A percentile compares a stretch with the other conserved stretches of the same genome.
phyloP scores from a whole-genome alignment of 2,113 vertebrate species.

The Neodontobutis hainanensis region DNA sequence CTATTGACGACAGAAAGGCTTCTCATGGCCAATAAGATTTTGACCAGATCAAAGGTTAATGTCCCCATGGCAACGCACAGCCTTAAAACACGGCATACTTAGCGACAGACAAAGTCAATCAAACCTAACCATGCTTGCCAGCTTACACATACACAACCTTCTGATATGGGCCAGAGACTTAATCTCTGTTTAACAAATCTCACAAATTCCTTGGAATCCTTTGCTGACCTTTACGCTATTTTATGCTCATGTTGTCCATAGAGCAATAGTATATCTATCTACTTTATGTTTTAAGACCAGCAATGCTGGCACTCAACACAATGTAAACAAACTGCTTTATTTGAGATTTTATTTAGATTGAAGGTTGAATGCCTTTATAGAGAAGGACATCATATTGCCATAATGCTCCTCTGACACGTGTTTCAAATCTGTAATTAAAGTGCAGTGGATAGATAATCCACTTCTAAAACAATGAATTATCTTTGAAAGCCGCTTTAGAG shows the following conservation, averaged over 20 bases:
- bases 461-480: background rate
- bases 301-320: background rate
- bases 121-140: conserved; percentile 35
- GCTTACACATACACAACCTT: conserved; percentile 36
- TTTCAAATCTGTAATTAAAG: background rate
- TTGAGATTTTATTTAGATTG: too few relatives aligned
- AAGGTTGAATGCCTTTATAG: too few relatives aligned
- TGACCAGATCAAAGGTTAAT: conserved; percentile 55
- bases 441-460: background rate
- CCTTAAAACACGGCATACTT: conserved; percentile 63
- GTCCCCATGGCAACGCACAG: conserved; percentile 42
- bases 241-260: conserved; percentile 6
- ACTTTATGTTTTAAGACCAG: background rate
- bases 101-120: conserved; percentile 57
- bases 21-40: conserved; percentile 63
- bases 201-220: conserved; percentile 40
- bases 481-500: too few relatives aligned
- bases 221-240: conserved; percentile 39
- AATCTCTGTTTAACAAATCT: conserved; percentile 33
- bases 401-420: background rate
- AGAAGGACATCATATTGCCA: too few relatives aligned
- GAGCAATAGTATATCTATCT: conserved; percentile 13
- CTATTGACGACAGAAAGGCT: conserved; percentile 54
- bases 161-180: conserved; percentile 10
- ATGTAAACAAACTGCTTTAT: too few relatives aligned